Conservation (phyloP, 2,113 vertebrate genomes). For the Malurus cyaneus region DNA sequence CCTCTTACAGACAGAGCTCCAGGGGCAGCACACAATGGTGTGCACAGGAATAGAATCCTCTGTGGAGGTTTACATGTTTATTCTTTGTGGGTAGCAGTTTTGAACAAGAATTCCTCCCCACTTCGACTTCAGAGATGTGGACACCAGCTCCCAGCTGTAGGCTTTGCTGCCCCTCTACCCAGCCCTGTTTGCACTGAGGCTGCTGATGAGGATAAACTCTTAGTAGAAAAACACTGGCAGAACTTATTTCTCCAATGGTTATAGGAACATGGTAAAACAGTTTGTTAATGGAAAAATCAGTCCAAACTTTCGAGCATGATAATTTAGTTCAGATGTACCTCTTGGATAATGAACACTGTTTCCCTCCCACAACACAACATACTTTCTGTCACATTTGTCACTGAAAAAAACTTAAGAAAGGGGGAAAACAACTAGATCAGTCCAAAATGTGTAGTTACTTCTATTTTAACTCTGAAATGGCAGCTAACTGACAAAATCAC, state of each 20-base stretch:
- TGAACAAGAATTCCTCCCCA: neutral
- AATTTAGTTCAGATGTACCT: slow-evolving; percentile 39
- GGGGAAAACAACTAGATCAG: neutral
- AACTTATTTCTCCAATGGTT: neutral
- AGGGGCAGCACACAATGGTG: neutral
- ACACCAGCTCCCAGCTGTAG: neutral
- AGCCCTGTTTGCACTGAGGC: neutral
- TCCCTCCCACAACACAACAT: neutral
- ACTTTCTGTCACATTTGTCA: slow-evolving; percentile 12
- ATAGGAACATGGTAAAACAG: neutral
- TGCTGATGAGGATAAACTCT: neutral
- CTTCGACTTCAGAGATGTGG: neutral
- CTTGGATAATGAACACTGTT: neutral
- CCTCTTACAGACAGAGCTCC: fast-evolving
- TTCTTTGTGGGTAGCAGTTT: neutral
- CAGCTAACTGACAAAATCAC: neutral
- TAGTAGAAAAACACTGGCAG: neutral
- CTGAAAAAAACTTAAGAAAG: neutral
- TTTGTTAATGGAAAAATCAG: neutral
- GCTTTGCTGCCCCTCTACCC: neutral
- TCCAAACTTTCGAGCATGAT: neutral
- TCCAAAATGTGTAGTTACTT: neutral
- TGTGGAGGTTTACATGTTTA: neutral
- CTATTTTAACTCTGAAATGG: neutral
- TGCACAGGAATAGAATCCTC: neutral